phyloP scores from a whole-genome alignment of 2,888 invertebrate genomes.

The Agrochola macilenta region DNA sequence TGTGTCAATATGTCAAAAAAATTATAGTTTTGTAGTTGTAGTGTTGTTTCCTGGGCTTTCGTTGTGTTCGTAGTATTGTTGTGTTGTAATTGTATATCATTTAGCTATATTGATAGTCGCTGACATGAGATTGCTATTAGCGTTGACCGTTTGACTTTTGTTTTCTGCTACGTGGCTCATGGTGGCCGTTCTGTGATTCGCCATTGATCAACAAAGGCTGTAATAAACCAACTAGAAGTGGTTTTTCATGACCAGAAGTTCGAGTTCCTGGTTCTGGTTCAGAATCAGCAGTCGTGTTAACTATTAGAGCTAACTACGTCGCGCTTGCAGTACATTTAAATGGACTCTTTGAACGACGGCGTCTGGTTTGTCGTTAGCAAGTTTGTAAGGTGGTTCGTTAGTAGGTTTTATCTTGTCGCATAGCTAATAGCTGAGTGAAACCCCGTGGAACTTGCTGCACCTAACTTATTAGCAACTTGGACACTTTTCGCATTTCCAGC shows the following conservation, averaged over 20 bases:
- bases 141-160: too few species aligned
- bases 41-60: too few species aligned
- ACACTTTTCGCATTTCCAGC: slow-evolving; percentile 24
- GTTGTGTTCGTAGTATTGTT: too few species aligned
- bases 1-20: too few species aligned
- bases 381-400: slow-evolving; percentile 58
- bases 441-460: slow-evolving; percentile 24
- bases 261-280: slow-evolving; percentile 41
- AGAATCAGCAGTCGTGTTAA: slow-evolving; percentile 38
- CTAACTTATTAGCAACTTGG: slow-evolving; percentile 28
- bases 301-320: slow-evolving; percentile 40
- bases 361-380: slow-evolving; percentile 43
- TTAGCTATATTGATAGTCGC: background rate
- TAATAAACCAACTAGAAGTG: slow-evolving; percentile 6
- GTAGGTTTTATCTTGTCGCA: slow-evolving; percentile 57
- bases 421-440: slow-evolving; percentile 52
- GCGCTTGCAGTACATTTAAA: slow-evolving; percentile 38
- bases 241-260: slow-evolving; percentile 30
- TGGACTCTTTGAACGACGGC: slow-evolving; percentile 40
- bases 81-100: too few species aligned
- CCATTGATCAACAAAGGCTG: slow-evolving; percentile 19
- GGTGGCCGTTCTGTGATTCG: background rate
- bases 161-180: background rate
- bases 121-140: background rate
- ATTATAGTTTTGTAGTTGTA: too few species aligned